These are phyloP conservation scores for Diplolepis rosae DNA, from an alignment of 2,888 invertebrate species.

Conservation along the genomic window DNA sequence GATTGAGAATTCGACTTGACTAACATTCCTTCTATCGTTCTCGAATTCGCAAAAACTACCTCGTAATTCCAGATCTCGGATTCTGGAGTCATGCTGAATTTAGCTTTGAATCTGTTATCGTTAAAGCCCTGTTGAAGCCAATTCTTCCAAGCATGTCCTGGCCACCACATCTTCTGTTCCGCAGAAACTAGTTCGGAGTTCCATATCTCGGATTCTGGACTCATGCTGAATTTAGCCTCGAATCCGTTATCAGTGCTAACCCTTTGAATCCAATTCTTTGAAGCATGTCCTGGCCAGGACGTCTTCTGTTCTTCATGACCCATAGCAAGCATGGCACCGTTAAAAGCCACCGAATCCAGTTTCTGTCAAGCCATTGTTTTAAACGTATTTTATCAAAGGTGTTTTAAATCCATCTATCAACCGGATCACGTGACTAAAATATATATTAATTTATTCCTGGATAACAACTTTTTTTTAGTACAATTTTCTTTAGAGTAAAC, in stretches of 20 bases:
- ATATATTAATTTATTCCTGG: too few species aligned
- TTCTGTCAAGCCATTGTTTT: conserved; percentile 3
- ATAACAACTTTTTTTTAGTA: too few species aligned
- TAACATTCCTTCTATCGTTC: conserved; percentile 33
- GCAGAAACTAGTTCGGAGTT: too few species aligned
- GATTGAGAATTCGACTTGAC: conserved; percentile 4
- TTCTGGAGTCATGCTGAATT: conserved; percentile 66
- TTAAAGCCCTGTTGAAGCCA: conserved; percentile 57
- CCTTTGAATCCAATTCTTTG: too few species aligned
- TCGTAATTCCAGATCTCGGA: conserved; percentile 62
- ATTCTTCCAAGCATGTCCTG: conserved; percentile 59
- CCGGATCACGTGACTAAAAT: too few species aligned
- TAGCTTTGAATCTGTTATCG: conserved; percentile 46
- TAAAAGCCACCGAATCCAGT: too few species aligned
- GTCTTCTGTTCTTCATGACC: too few species aligned
- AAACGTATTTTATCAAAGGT: neutral
- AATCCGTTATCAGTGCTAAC: neutral
- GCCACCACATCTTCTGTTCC: conserved; percentile 54
- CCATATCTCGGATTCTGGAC: too few species aligned
- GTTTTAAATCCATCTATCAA: too few species aligned
- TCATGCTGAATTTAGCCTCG: neutral
- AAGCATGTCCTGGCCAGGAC: too few species aligned
- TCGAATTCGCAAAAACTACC: conserved; percentile 52
- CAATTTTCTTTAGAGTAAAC: too few species aligned
- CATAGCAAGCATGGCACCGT: neutral